Evolutionary conservation across 2,797 vertebrate genomes (phyloP).

Genomic region (Melanogrammus aeglefinus): DNA sequence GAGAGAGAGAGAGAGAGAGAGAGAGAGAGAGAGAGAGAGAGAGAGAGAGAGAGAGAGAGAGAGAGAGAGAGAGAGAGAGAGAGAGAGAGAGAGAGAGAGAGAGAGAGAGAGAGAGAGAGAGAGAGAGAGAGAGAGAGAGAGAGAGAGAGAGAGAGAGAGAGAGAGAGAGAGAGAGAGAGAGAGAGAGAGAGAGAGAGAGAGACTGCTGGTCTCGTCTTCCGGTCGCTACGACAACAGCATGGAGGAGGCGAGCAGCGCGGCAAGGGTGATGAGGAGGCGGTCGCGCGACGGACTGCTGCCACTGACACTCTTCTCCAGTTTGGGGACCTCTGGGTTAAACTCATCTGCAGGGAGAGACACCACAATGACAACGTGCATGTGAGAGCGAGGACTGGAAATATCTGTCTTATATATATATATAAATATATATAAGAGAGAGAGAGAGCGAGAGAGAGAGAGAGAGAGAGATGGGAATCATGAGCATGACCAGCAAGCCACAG

Average conservation of each 20-base stretch:
- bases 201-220: not conserved
- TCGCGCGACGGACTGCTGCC: slow-evolving; percentile 92
- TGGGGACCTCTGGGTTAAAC: slow-evolving; percentile 90
- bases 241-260: slow-evolving; percentile 79
- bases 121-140: no score
- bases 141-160: not conserved
- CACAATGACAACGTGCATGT: not conserved
- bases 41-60: not conserved
- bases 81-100: not conserved
- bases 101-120: no score
- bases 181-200: not conserved
- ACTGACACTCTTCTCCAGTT: slow-evolving; percentile 95
- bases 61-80: not conserved
- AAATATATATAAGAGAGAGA: not conserved
- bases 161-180: not conserved
- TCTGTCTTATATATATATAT: not conserved
- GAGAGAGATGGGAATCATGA: no score
- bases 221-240: slow-evolving; percentile 85
- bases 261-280: slow-evolving; percentile 86
- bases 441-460: not conserved
- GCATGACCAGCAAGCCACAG: no score
- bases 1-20: no score
- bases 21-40: not conserved
- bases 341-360: slow-evolving; percentile 73
- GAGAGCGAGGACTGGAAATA: no score